Evolutionary conservation across 2,888 invertebrate genomes (phyloP).

Genomic region (Ctena decussata): DNA sequence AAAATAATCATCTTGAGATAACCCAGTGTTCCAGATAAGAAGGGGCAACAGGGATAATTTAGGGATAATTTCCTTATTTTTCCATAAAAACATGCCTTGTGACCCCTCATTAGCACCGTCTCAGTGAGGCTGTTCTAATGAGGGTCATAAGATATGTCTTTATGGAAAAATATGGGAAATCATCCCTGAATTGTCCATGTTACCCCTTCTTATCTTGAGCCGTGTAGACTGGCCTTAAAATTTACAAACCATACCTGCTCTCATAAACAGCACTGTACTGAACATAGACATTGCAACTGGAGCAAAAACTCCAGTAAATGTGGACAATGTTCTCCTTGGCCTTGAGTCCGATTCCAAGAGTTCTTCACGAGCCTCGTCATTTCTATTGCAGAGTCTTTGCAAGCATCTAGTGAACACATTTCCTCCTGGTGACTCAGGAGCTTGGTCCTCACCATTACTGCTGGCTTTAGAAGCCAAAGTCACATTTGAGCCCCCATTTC

Average conservation of each 20-base stretch:
- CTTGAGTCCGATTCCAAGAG: neutral
- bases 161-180: no score
- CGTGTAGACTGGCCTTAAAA: no score
- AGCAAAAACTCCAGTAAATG: constrained; percentile 99
- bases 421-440: neutral
- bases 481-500: neutral
- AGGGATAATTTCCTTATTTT: no score
- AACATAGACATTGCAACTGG: constrained; percentile 99
- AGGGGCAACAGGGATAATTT: no score
- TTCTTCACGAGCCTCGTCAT: neutral
- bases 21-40: no score
- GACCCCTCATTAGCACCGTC: no score
- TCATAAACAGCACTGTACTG: constrained; percentile 98
- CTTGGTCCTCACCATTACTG: neutral
- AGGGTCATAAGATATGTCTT: no score
- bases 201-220: no score
- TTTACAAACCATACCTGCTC: constrained; percentile 88
- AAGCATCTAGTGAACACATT: neutral
- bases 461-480: neutral
- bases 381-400: neutral
- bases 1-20: no score
- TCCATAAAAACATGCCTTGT: no score
- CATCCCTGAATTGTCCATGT: no score
- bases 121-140: no score
- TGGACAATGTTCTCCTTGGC: constrained; percentile 89